These are phyloP conservation scores for Ctenopoma multispine DNA, from an alignment of 2,797 vertebrate species.

Conservation along the genomic window DNA sequence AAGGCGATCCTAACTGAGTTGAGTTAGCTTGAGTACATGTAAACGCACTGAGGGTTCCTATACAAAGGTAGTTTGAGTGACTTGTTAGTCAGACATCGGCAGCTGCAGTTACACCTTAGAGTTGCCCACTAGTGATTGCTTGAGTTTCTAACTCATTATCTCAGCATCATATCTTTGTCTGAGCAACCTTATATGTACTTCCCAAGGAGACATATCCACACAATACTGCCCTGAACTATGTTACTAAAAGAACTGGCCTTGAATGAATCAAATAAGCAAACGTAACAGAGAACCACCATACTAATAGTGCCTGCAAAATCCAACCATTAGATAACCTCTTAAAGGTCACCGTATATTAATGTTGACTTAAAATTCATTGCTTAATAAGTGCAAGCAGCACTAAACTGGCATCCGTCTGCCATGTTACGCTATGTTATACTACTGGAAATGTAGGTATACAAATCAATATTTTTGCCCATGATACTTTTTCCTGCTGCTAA, in stretches of 20 bases:
- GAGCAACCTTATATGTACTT: neutral
- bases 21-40: too few relatives aligned
- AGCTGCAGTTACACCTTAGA: too few relatives aligned
- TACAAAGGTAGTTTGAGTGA: too few relatives aligned
- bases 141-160: too few relatives aligned
- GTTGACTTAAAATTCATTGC: slow-evolving; percentile 26
- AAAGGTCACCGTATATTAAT: slow-evolving; percentile 65
- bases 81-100: too few relatives aligned
- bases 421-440: neutral
- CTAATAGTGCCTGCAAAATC: slow-evolving; percentile 39
- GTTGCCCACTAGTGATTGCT: too few relatives aligned
- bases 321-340: slow-evolving; percentile 56
- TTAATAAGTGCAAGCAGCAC: neutral
- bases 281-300: slow-evolving; percentile 22
- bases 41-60: too few relatives aligned
- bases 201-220: neutral
- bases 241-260: slow-evolving; percentile 6
- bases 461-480: neutral
- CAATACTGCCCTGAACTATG: neutral
- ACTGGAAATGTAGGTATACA: neutral
- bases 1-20: too few relatives aligned
- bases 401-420: too few relatives aligned
- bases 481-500: neutral
- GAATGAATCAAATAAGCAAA: slow-evolving; percentile 33
- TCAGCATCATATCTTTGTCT: neutral